Evolutionary conservation across 2,113 vertebrate species (phyloP).

Genomic region (Haemorhous mexicanus): DNA sequence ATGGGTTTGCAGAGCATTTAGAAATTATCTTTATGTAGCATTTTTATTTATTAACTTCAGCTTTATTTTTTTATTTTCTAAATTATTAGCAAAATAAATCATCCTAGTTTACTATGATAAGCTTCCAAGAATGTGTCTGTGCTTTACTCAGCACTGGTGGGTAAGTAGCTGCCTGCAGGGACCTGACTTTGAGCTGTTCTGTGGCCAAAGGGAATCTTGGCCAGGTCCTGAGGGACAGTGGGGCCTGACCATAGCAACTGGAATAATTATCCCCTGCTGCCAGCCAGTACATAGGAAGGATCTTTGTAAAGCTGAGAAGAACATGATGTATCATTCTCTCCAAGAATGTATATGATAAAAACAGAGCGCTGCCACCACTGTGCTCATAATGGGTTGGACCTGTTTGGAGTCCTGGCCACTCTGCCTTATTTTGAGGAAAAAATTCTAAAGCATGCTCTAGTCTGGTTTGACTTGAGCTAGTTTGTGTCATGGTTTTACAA

Average conservation of each 20-base stretch:
- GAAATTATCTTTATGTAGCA: rapidly evolving
- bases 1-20: neutral
- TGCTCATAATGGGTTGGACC: neutral
- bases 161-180: neutral
- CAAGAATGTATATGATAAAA: neutral
- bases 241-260: neutral
- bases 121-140: neutral
- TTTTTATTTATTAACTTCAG: neutral
- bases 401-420: neutral
- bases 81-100: neutral
- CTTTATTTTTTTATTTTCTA: neutral
- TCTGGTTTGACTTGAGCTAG: neutral
- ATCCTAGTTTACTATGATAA: neutral
- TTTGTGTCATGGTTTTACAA: neutral
- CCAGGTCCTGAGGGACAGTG: neutral
- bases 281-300: neutral
- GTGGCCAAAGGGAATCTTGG: neutral
- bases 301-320: neutral
- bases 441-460: neutral
- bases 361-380: neutral
- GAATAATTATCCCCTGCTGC: neutral
- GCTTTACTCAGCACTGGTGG: neutral
- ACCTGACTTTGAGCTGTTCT: neutral
- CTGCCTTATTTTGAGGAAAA: neutral
- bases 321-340: neutral